Conservation (phyloP, 2,797 vertebrate genomes). For the Tympanoctomys barrerae region DNA sequence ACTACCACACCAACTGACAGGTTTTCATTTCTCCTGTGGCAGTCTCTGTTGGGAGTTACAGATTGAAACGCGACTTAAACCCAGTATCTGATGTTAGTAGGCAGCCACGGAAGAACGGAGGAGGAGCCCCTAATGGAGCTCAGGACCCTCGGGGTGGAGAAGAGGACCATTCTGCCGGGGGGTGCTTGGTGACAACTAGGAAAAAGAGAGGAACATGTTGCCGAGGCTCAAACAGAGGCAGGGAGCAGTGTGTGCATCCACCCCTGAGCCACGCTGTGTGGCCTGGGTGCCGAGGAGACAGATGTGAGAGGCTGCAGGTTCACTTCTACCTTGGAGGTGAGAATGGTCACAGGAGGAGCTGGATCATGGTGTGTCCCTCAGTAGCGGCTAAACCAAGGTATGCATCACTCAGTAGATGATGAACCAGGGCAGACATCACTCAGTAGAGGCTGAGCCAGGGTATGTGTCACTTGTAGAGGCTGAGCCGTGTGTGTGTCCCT, state of each 20-base stretch:
- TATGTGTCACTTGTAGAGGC: too few relatives aligned
- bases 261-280: not conserved
- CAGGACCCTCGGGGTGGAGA: not conserved
- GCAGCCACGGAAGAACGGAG: not conserved
- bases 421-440: too few relatives aligned
- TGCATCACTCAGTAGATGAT: too few relatives aligned
- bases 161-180: not conserved
- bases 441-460: too few relatives aligned
- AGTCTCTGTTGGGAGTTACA: not conserved
- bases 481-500: too few relatives aligned
- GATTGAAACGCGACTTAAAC: not conserved
- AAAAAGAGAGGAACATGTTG: not conserved
- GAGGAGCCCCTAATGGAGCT: not conserved
- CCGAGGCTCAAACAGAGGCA: not conserved
- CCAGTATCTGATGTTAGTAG: not conserved
- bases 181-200: too few relatives aligned
- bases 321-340: not conserved
- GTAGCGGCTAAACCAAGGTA: too few relatives aligned
- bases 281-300: not conserved
- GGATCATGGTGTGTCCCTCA: too few relatives aligned
- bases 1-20: not conserved
- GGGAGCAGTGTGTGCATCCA: not conserved
- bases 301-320: not conserved
- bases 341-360: not conserved
- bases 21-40: not conserved